These are phyloP conservation scores for Plemyria rubiginata DNA, from an alignment of 2,888 invertebrate genomes.

Conservation along the genomic window DNA sequence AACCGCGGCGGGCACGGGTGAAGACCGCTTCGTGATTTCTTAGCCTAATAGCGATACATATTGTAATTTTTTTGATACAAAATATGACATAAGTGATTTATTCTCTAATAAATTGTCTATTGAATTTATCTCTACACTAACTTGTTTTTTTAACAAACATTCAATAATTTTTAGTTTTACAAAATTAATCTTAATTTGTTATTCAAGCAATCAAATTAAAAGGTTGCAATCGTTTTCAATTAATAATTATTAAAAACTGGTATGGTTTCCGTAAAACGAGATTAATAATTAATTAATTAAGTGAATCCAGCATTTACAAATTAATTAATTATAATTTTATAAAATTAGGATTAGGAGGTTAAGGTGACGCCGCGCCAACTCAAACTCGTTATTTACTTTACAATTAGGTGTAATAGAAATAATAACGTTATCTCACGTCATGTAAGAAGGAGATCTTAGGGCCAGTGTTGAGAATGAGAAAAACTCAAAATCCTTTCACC, in stretches of 20 bases:
- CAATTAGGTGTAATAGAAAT: too few relatives aligned
- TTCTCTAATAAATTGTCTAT: too few relatives aligned
- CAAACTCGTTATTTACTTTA: too few relatives aligned
- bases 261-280: conserved; percentile 23
- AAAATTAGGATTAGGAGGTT: conserved; percentile 10
- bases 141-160: neutral
- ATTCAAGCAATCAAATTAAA: conserved; percentile 5
- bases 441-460: too few relatives aligned
- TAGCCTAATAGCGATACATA: conserved; percentile 1
- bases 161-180: neutral
- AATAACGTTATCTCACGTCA: too few relatives aligned
- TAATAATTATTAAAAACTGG: conserved; percentile 16
- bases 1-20: too few relatives aligned
- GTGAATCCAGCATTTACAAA: conserved; percentile 20
- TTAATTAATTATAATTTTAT: conserved; percentile 15
- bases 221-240: conserved; percentile 9
- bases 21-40: too few relatives aligned
- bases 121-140: too few relatives aligned
- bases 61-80: neutral
- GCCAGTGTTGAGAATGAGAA: too few relatives aligned
- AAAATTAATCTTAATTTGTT: neutral
- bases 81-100: too few relatives aligned
- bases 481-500: too few relatives aligned
- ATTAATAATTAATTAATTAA: conserved; percentile 22
- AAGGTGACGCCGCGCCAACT: neutral